Conservation (phyloP, 2,888 invertebrate species). For the Erannis defoliaria region DNA sequence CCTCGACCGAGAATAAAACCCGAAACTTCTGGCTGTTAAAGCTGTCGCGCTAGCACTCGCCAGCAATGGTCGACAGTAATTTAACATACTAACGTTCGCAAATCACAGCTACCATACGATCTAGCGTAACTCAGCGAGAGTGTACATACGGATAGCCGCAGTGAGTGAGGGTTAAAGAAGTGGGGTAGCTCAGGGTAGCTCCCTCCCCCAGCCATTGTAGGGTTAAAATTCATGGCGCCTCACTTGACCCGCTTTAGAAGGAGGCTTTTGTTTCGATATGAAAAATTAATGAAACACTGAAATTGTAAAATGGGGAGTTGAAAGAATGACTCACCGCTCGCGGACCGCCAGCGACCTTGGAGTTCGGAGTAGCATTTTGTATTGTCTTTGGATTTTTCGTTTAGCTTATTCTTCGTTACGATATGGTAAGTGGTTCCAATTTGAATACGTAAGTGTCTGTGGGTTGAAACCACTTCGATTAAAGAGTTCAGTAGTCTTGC, state of each 20-base stretch:
- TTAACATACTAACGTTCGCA: too few species aligned
- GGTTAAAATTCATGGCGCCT: conserved; percentile 61
- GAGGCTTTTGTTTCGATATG: conserved; percentile 81
- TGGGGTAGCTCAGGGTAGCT: conserved; percentile 41
- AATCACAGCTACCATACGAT: neutral
- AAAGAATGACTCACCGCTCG: conserved; percentile 40
- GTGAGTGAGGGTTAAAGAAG: conserved; percentile 42
- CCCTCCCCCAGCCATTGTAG: conserved; percentile 50
- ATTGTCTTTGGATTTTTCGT: neutral
- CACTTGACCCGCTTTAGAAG: conserved; percentile 75
- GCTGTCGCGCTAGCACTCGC: too few species aligned
- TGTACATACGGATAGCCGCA: neutral
- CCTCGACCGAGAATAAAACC: too few species aligned
- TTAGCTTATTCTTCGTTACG: neutral
- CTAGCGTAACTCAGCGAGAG: neutral
- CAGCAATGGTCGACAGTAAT: too few species aligned
- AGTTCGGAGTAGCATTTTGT: conserved; percentile 5
- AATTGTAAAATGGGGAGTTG: conserved; percentile 52
- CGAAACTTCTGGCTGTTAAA: too few species aligned
- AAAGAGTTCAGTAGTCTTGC: too few species aligned
- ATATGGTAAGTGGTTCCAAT: neutral
- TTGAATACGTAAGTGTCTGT: neutral
- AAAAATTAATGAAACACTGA: conserved; percentile 70
- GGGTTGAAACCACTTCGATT: neutral
- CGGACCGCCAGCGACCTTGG: conserved; percentile 21